phyloP scores from a whole-genome alignment of 2,888 invertebrate species.

The Dryococelus australis region DNA sequence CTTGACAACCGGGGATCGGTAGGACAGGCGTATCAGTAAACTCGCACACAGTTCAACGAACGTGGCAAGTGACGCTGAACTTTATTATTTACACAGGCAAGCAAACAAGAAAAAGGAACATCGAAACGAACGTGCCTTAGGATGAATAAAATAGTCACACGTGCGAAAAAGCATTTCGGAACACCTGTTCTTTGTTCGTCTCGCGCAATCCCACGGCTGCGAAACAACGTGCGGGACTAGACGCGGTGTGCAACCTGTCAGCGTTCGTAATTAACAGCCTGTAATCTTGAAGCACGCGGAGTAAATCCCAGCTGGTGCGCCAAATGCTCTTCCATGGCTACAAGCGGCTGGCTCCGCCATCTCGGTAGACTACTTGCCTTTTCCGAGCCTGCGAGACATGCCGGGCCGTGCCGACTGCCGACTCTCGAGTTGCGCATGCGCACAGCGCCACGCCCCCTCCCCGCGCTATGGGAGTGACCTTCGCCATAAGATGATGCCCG shows the following conservation, averaged over 20 bases:
- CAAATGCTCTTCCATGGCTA: neutral
- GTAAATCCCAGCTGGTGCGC: neutral
- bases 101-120: neutral
- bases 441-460: neutral
- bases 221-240: neutral
- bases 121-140: too few relatives aligned
- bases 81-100: neutral
- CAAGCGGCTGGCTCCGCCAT: neutral
- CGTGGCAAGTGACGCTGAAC: neutral
- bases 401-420: slow-evolving; percentile 16
- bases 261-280: neutral
- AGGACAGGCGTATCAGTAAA: neutral
- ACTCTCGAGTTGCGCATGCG: slow-evolving; percentile 1
- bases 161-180: neutral
- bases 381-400: neutral
- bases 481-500: neutral
- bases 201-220: neutral
- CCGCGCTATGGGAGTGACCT: neutral
- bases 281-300: neutral
- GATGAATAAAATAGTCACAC: neutral
- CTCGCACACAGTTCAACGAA: neutral
- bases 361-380: neutral
- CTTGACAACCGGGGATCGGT: neutral
- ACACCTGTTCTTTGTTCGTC: slow-evolving; percentile 11
- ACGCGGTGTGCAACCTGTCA: neutral